Base-by-base conservation (phyloP, 92 coral and sea anemone species). In the Palythoa grandis region DNA sequence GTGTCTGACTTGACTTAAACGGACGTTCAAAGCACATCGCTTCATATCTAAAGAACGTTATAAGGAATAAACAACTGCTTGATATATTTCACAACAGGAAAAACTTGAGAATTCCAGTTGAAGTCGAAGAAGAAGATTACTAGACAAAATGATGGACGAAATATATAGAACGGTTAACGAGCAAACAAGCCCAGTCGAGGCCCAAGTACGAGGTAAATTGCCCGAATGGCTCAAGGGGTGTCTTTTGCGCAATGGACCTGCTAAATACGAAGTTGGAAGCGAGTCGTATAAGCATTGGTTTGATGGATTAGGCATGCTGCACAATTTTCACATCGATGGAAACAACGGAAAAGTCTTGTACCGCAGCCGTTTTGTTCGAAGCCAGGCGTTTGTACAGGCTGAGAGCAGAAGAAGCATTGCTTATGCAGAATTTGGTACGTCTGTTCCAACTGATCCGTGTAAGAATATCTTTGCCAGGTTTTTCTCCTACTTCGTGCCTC, bases 241-340 rank as follows among this genome's bases (percentile, higher is more conserved):
- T 17, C 93, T 97, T 19, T 79, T 97, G 1, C 92, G 99, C 78
- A 97, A 97, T 86, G 99, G 97, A 15, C 99, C 99, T 0, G 99
- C 94, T n/a, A 88, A 95, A 87, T 97, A 91, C 77, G 99, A 97
- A 84, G 90, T 97, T 67, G 99, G 98, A 0, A 89, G 87, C 73
- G 93, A 95, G 24, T 74, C 93, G 2, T 95, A 92, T 87, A 97
- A 97, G 70, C 99, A 97, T 74, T 97, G 99, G 99, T 97, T 97
- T 75, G 99, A 97, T 19, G 99, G 99, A 35, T 86, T 95, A 63
- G 97, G 95, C 2, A 89, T 97, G 94, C 90, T 97, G 9, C 99
- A 97, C 53, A 91, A 93, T 74, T 96, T 93, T 83, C 77, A 87
- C 54, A 88, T 96, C 52, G 97, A 96, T 47, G 85, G 85, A 47